Evolutionary conservation across 2,888 invertebrate species (phyloP).

Genomic region (Aphidoletes aphidimyza): DNA sequence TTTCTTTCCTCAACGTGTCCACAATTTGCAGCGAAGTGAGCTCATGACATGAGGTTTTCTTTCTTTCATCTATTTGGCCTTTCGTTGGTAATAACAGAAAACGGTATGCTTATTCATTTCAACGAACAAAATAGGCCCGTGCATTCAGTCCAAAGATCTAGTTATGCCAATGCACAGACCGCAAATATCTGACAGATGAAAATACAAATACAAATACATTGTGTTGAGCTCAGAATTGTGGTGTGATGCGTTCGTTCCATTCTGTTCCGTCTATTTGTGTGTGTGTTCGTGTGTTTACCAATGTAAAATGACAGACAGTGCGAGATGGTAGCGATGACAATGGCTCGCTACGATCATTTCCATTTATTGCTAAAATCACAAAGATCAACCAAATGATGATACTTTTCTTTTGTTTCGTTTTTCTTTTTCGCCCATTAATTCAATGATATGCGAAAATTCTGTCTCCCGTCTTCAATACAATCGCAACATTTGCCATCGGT

Average conservation of each 20-base stretch:
- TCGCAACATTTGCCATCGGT: not conserved
- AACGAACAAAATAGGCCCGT: not conserved
- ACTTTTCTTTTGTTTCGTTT: not conserved
- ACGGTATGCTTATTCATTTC: not conserved
- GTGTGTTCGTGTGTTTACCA: no score
- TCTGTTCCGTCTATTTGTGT: no score
- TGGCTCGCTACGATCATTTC: no score
- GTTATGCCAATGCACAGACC: constrained; percentile 1
- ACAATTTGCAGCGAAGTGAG: not conserved
- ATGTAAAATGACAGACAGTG: no score
- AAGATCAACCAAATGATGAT: no score
- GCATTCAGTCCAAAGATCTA: not conserved
- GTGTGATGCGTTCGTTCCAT: no score
- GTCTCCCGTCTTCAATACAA: not conserved
- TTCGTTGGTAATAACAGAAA: not conserved
- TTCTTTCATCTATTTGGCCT: not conserved
- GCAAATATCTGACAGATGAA: not conserved
- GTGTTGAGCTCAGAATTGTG: no score
- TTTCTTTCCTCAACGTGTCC: not conserved
- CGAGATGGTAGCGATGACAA: no score
- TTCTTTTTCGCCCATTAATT: not conserved
- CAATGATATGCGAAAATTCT: not conserved
- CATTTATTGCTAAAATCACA: no score
- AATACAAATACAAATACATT: not conserved
- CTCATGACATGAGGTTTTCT: not conserved